Percentiles rank a stretch among this genome's conserved stretches.
Conservation (phyloP, 2,888 invertebrate genomes). For the Dione juno region DNA sequence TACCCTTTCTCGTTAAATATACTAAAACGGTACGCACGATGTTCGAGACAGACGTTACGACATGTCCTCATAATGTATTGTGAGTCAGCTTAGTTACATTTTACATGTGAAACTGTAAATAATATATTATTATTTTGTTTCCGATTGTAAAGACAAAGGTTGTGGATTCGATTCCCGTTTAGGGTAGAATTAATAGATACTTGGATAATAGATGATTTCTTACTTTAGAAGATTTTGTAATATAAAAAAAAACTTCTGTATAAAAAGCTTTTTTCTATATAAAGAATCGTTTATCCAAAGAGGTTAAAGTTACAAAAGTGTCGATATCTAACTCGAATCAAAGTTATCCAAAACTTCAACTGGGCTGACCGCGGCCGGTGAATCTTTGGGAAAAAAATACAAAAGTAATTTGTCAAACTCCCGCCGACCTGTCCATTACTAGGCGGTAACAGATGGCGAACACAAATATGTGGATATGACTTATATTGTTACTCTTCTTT, state of each 20-base stretch:
- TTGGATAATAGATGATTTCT: background rate
- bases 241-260: background rate
- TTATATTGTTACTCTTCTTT: background rate
- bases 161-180: too few species aligned
- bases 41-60: constrained; percentile 10
- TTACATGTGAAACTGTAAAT: background rate
- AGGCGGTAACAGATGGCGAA: constrained; percentile 27
- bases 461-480: constrained; percentile 14
- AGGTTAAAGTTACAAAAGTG: constrained; percentile 33
- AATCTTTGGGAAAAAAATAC: constrained; percentile 57
- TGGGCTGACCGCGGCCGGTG: constrained; percentile 61
- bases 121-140: too few species aligned
- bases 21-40: constrained; percentile 28
- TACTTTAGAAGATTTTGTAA: background rate
- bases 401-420: constrained; percentile 75
- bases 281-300: constrained; percentile 3
- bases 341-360: constrained; percentile 41
- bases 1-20: constrained; percentile 22
- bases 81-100: background rate
- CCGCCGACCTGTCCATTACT: constrained; percentile 54
- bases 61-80: background rate
- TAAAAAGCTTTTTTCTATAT: background rate
- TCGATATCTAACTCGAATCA: constrained; percentile 45
- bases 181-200: too few species aligned
- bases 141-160: too few species aligned